phyloP scores from a whole-genome alignment of 2,113 vertebrate genomes.

The Tychaedon coryphoeus region DNA sequence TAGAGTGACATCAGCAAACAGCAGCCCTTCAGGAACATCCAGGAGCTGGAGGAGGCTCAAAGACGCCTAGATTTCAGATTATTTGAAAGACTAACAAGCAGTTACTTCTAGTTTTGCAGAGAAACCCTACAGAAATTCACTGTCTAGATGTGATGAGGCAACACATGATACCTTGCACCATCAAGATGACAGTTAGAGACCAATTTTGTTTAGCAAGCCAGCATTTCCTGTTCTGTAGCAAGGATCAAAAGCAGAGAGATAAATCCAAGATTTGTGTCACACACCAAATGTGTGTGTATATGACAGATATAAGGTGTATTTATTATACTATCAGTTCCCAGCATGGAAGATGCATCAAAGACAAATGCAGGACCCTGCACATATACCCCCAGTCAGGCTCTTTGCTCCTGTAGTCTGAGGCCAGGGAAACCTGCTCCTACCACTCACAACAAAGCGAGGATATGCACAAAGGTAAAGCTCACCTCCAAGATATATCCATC shows the following conservation, averaged over 20 bases:
- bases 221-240: not conserved
- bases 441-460: not conserved
- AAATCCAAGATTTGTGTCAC: not conserved
- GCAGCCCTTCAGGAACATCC: not conserved
- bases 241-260: not conserved
- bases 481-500: not conserved
- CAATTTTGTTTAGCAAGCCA: not conserved
- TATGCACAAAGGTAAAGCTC: not conserved
- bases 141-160: not conserved
- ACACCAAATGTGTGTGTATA: not conserved
- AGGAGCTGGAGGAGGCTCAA: not conserved
- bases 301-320: not conserved
- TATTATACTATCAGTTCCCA: not conserved
- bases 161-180: not conserved
- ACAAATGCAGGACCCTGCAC: not conserved
- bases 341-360: not conserved
- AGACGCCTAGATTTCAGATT: not conserved
- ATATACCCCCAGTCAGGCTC: not conserved
- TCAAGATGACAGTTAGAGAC: not conserved
- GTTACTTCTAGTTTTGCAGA: not conserved
- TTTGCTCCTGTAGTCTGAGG: rapidly evolving
- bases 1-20: not conserved
- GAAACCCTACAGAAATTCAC: not conserved
- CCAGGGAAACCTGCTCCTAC: not conserved
- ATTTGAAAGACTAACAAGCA: not conserved